Evolutionary conservation across 2,888 invertebrate genomes (phyloP), one percentile per base, ranked within the genome.

Genomic region (Tenthredo notha): DNA sequence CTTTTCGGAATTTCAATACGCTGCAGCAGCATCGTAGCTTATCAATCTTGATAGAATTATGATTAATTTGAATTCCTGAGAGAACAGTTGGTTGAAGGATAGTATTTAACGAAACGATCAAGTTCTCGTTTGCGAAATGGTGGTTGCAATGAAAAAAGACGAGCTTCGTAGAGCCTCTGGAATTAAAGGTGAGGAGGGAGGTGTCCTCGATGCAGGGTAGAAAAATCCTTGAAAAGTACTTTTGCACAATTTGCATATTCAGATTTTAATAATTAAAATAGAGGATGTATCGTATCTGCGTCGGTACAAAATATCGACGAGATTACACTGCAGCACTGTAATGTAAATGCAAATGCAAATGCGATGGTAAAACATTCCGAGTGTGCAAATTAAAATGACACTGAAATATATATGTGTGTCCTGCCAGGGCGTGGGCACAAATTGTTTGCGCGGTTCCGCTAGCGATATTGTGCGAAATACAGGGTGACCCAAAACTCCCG

Each of bases 331-430:
- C 91, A 88, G 54, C 74, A 40, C 87, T 92, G 90, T 92, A 92
- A 93, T 92, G 90, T 90, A 90, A 89, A 92, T 92, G 90, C 90
- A 91, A 89, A 92, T 92, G 92, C 92, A 92, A 92, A 92, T 92
- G 90, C 90, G 90, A 92, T 91, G 91, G 91, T 93, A 91, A 92
- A 93, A 92, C 92, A 93, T 92, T 92, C 92, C 90, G 90, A 90
- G 90, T 91, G 90, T 89, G 91, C 91, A 91, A 92, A 93, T 92
- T 92, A 92, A 92, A 93, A 92, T 92, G 92, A 92, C 92, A 91
- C 91, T 90, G 90, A 92, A 91, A 92, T 92, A 91, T 92, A 92
- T 92, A 91, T 88, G 90, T 88, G 89, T 86, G 87, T 86, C 87
- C 87, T 85, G 85, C 86, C 86, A n/a, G 21, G 86, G 88, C 84